A percentile compares a stretch with the other conserved stretches of the same genome.
Evolutionary conservation across 2,113 vertebrate genomes (phyloP).

Genomic region (Oxyura jamaicensis): DNA sequence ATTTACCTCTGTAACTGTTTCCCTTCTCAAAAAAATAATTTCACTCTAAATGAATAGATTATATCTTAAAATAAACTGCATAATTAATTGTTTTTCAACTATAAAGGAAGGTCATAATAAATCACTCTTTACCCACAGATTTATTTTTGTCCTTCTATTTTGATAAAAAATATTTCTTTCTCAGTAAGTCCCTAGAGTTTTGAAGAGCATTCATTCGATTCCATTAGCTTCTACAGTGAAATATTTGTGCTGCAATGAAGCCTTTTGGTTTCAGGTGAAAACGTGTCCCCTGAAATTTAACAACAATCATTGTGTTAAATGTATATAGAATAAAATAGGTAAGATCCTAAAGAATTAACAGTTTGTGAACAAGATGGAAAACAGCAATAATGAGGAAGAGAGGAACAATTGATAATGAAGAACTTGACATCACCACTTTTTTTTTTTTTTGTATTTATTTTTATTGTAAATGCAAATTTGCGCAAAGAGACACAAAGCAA

Average conservation of each 20-base stretch:
- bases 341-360: background rate
- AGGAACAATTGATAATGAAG: background rate
- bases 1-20: accelerated
- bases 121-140: background rate
- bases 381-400: background rate
- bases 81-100: background rate
- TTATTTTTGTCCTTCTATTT: background rate
- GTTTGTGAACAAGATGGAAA: background rate
- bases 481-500: background rate
- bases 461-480: background rate
- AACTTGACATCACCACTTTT: background rate
- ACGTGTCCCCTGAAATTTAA: background rate
- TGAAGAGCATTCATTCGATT: background rate
- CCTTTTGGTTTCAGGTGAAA: background rate
- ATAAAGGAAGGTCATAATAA: background rate
- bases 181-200: background rate
- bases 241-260: background rate
- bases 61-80: background rate
- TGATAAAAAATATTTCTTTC: background rate
- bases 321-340: background rate
- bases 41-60: background rate
- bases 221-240: background rate
- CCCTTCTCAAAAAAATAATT: background rate
- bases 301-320: background rate
- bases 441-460: too few relatives aligned